These are phyloP conservation scores for Mormyrus hasselquistii DNA, from an alignment of 2,797 vertebrate species.

Conservation along the genomic window DNA sequence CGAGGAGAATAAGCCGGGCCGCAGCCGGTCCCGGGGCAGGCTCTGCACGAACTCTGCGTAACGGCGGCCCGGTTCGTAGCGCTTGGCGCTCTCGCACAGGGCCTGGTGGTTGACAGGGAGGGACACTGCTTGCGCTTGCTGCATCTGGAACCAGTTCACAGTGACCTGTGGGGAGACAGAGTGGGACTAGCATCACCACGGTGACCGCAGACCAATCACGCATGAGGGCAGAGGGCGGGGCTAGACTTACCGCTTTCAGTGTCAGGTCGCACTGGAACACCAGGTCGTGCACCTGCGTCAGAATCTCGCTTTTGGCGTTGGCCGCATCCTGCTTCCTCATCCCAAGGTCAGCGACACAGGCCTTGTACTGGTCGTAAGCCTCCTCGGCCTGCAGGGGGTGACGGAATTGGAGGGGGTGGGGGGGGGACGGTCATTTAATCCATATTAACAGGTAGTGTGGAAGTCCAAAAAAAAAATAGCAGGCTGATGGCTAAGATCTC, in stretches of 20 bases:
- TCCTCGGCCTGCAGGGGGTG: slow-evolving; percentile 65
- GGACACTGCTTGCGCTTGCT: slow-evolving; percentile 65
- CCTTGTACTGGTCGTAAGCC: slow-evolving; percentile 71
- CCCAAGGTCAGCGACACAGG: slow-evolving; percentile 65
- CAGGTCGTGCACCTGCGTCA: slow-evolving; percentile 71
- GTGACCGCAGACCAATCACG: neutral
- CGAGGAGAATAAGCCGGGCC: slow-evolving; percentile 35
- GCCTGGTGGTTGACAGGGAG: slow-evolving; percentile 67
- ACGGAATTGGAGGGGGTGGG: neutral
- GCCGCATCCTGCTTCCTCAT: slow-evolving; percentile 62
- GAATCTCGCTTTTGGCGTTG: slow-evolving; percentile 68
- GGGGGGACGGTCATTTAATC: neutral
- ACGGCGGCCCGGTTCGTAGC: slow-evolving; percentile 74
- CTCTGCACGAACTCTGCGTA: slow-evolving; percentile 73
- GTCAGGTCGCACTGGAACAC: slow-evolving; percentile 82
- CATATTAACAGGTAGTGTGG: neutral
- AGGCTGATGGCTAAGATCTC: neutral
- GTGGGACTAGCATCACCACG: neutral
- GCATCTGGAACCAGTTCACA: slow-evolving; percentile 78
- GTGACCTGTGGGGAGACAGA: slow-evolving; percentile 57
- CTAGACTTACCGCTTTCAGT: slow-evolving; percentile 74
- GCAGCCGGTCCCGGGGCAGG: slow-evolving; percentile 61
- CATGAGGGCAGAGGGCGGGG: neutral
- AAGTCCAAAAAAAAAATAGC: neutral
- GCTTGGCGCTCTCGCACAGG: slow-evolving; percentile 72